A percentile compares a stretch with the other conserved stretches of the same genome.
Conservation (phyloP, 2,888 invertebrate genomes). For the Idaea straminata region DNA sequence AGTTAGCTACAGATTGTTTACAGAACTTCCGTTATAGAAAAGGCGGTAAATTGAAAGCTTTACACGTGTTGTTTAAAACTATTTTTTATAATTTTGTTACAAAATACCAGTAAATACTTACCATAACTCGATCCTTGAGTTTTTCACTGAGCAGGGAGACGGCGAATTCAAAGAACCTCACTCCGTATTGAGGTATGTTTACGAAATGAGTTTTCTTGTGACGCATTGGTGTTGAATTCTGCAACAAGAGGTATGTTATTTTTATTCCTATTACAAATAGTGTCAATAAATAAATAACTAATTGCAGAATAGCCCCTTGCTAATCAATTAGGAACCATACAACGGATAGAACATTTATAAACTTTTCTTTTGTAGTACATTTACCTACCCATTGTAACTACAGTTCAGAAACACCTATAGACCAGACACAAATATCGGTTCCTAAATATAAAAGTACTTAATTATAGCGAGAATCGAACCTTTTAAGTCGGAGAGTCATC, state of each 20-base stretch:
- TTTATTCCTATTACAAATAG: not conserved
- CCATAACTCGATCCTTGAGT: slow-evolving; percentile 88
- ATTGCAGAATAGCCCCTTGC: not conserved
- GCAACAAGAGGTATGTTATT: slow-evolving; percentile 40
- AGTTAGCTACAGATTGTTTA: not conserved
- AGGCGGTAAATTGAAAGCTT: not conserved
- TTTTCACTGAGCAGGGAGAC: slow-evolving; percentile 91
- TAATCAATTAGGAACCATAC: not conserved
- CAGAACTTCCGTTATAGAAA: not conserved
- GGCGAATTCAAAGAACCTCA: slow-evolving; percentile 90
- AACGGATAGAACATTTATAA: not conserved
- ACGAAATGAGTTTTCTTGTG: slow-evolving; percentile 94
- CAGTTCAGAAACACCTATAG: no score
- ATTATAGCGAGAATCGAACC: no score
- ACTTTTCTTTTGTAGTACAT: not conserved
- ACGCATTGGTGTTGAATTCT: slow-evolving; percentile 94
- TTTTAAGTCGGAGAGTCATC: no score
- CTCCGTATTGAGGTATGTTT: slow-evolving; percentile 90
- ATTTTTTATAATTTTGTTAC: not conserved
- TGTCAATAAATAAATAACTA: not conserved
- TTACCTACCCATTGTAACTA: no score
- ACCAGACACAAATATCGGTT: no score
- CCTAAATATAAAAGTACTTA: no score
- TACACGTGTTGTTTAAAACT: not conserved
- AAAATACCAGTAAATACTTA: slow-evolving; percentile 58